These are phyloP conservation scores for Dasypus novemcinctus DNA, from an alignment of 2,113 vertebrate genomes.

Conservation along the genomic window DNA sequence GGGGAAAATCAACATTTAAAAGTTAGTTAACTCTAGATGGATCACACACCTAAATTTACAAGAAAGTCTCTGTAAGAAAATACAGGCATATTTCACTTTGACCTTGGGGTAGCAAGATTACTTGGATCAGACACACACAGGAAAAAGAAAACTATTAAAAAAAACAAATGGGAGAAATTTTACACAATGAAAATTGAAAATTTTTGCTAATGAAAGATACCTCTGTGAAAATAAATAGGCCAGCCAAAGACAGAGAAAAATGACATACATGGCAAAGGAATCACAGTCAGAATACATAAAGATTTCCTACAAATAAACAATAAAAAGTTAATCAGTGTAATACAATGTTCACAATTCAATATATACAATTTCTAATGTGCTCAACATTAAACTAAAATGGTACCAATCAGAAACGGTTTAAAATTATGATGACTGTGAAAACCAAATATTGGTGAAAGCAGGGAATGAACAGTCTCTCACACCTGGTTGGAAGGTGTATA, in stretches of 20 bases:
- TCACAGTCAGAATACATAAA: not conserved
- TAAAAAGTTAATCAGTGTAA: not conserved
- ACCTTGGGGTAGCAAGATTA: not conserved
- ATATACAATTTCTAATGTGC: not conserved
- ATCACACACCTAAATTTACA: not conserved
- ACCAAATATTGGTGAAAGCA: too few relatives aligned
- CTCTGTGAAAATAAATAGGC: not conserved
- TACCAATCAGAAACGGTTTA: not conserved
- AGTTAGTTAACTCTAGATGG: not conserved
- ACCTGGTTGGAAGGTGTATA: too few relatives aligned
- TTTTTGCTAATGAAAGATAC: not conserved
- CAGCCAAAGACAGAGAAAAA: not conserved
- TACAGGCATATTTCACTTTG: not conserved
- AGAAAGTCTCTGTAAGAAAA: not conserved
- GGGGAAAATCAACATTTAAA: not conserved
- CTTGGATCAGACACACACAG: not conserved
- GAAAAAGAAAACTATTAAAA: not conserved
- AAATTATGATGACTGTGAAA: too few relatives aligned
- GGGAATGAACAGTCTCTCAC: not conserved
- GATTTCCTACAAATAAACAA: not conserved
- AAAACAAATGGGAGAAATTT: not conserved
- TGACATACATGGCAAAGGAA: not conserved
- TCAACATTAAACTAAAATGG: not conserved
- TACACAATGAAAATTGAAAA: not conserved
- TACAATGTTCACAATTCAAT: not conserved